phyloP scores from a whole-genome alignment of 2,888 invertebrate species.

The Pammene fasciana region DNA sequence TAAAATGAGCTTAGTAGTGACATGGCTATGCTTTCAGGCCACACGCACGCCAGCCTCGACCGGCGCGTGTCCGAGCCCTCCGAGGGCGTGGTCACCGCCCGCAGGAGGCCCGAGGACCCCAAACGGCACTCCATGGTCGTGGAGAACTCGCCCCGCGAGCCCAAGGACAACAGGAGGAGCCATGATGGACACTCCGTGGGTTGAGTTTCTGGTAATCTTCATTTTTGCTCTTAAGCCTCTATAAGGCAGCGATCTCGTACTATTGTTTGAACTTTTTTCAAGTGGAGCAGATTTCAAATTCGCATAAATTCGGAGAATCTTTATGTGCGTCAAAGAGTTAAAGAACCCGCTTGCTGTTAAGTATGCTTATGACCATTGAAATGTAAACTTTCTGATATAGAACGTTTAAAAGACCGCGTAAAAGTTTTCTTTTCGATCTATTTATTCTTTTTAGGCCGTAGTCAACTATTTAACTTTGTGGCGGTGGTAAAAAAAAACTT shows the following conservation, averaged over 20 bases:
- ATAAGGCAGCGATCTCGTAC: not conserved
- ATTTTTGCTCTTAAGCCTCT: not conserved
- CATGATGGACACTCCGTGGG: conserved; percentile 76
- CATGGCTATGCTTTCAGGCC: conserved; percentile 40
- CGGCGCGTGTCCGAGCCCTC: conserved; percentile 74
- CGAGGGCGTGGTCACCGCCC: conserved; percentile 71
- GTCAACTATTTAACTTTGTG: no score
- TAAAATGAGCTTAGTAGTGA: no score
- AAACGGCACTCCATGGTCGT: conserved; percentile 77
- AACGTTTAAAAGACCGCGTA: no score
- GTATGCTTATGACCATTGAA: not conserved
- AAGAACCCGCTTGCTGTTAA: no score
- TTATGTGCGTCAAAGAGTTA: no score
- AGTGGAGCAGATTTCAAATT: no score
- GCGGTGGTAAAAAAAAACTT: no score
- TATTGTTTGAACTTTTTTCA: no score
- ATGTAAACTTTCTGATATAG: not conserved
- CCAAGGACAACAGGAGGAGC: conserved; percentile 72
- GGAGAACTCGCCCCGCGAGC: conserved; percentile 61
- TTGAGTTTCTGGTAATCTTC: conserved; percentile 53
- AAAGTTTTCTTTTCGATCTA: no score
- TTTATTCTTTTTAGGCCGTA: no score
- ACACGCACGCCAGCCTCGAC: conserved; percentile 56
- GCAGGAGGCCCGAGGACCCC: conserved; percentile 68
- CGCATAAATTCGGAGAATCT: no score